Base-by-base conservation (phyloP, 2,888 invertebrate genomes). In the Bimastos eiseni region DNA sequence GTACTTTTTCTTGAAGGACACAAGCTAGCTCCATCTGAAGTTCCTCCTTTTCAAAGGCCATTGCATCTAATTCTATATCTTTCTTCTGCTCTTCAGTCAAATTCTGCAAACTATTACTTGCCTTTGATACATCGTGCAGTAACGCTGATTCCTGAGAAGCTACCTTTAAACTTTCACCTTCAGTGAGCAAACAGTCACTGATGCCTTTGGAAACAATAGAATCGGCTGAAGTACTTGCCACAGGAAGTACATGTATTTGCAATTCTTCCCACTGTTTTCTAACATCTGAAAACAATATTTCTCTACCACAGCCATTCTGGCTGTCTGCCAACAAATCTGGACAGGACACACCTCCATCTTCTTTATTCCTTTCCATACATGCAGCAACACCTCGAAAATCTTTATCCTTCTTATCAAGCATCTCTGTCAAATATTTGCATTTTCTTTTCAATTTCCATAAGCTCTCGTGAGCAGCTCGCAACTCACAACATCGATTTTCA, bases 21-120 rank as follows among this genome's bases (percentile, higher is more conserved):
- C 86, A 86, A 24, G 34, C 86, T 15, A 37, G 37, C 86, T 86
- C 36, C 33, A 86, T 86, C 86, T 37, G 86, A 36, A 86, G 86
- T 37, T 86, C 86, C 37, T 86, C 86, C 34, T 86, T 86, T 86
- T 86, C 86, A 86, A 4, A 86, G 30, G 86, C 86, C 86, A 86
- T 37, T 37, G 36, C 34, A 86, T 86, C 37, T 36, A 86, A 24
- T 6, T 86, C 86, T 36, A 34, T 6, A 36, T 86, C 86, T 86
- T 86, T 36, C 17, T 36, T 86, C 86, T 86, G 86, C 37, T 86
- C 36, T 86, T 86, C 86, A 36, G 34, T 86, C 86, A 37, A 34
- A 86, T 86, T 36, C 34, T 34, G 34, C 21, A 84, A 84, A 84
- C 84, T 17, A 33, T 36, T 21, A 84, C 33, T 36, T 19, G 34